These are phyloP conservation scores for Melospiza melodia DNA, from an alignment of 2,113 vertebrate species.

Conservation along the genomic window DNA sequence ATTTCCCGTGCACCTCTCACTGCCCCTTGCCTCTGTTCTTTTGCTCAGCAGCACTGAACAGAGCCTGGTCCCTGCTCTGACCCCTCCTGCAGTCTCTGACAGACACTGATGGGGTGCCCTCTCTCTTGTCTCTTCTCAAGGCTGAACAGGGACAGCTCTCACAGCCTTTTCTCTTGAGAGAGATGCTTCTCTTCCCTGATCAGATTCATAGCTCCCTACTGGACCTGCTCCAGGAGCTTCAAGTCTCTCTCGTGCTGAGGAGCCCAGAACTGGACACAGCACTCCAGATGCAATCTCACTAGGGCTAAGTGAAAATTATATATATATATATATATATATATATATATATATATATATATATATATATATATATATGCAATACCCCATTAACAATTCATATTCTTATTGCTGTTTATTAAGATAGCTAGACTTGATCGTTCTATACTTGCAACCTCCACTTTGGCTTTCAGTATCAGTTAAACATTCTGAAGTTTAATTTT, in stretches of 20 bases:
- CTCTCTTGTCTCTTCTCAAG: fast-evolving
- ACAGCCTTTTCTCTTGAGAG: fast-evolving
- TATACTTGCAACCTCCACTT: not conserved
- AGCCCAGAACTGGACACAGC: not conserved
- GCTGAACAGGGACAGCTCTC: fast-evolving
- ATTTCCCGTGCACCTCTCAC: not conserved
- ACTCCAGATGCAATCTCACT: not conserved
- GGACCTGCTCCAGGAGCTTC: not conserved
- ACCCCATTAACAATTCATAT: too few species aligned
- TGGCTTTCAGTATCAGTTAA: not conserved
- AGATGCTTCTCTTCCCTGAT: too few species aligned
- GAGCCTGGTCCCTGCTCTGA: too few species aligned
- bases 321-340: too few species aligned
- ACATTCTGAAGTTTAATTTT: not conserved
- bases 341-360: not conserved
- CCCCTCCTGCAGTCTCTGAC: not conserved
- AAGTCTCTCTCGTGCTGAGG: too few species aligned
- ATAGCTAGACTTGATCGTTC: not conserved
- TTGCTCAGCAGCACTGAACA: not conserved
- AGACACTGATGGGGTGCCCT: not conserved
- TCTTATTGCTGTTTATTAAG: not conserved
- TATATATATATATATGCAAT: too few species aligned
- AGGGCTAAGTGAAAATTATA: not conserved
- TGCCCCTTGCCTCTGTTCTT: fast-evolving
- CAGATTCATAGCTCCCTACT: fast-evolving